Evolutionary conservation across 2,888 invertebrate species (phyloP).

Genomic region (Aleiodes testaceus): DNA sequence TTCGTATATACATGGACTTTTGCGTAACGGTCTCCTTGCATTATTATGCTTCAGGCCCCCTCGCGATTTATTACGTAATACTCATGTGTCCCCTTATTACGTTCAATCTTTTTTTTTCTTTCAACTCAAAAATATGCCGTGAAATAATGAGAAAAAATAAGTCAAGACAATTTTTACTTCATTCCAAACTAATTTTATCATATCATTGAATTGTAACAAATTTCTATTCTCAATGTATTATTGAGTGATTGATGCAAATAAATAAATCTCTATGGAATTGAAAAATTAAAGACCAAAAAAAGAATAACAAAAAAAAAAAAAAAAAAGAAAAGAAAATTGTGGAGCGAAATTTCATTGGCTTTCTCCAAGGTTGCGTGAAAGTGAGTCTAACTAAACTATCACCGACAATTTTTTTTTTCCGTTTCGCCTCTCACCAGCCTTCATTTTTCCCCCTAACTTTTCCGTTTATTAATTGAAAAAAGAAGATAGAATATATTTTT

Average conservation of each 20-base stretch:
- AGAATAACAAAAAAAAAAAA: conserved; percentile 10
- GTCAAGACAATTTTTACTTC: neutral
- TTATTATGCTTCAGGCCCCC: conserved; percentile 53
- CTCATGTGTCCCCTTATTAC: conserved; percentile 54
- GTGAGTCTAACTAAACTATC: conserved; percentile 2
- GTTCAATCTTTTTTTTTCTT: conserved; percentile 39
- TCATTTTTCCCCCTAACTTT: neutral
- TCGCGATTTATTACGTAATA: conserved; percentile 59
- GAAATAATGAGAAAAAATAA: neutral
- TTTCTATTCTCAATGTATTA: neutral
- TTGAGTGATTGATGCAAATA: neutral
- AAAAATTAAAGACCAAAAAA: conserved; percentile 13
- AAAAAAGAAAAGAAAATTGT: conserved; percentile 16
- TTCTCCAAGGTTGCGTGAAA: conserved; percentile 32
- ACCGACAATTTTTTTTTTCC: neutral
- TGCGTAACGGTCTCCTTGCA: conserved; percentile 52
- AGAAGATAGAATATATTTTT: conserved; percentile 11
- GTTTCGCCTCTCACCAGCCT: neutral
- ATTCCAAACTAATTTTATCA: too few relatives aligned
- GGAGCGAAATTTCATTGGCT: conserved; percentile 20
- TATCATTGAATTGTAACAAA: too few relatives aligned
- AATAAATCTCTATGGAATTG: neutral
- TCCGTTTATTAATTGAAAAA: conserved; percentile 7
- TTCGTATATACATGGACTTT: conserved; percentile 35
- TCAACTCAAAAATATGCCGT: neutral